Conservation (phyloP, 2,888 invertebrate species). For the Acronicta aceris region DNA sequence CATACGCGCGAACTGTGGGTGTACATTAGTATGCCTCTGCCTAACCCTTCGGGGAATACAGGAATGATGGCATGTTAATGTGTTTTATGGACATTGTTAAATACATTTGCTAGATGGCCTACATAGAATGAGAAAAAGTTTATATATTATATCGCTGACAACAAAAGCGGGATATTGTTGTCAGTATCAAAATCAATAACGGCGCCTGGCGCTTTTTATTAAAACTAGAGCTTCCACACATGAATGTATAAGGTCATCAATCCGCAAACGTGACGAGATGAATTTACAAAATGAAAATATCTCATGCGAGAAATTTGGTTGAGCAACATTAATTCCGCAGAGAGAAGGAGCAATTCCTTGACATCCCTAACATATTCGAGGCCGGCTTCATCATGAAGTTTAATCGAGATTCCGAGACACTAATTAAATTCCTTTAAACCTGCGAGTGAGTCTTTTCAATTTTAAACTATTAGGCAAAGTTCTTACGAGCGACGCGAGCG, state of each 20-base stretch:
- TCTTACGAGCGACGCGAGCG: slow-evolving; percentile 27
- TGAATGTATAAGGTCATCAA: slow-evolving; percentile 50
- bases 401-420: slow-evolving; percentile 76
- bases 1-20: too few species aligned
- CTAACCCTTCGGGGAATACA: too few species aligned
- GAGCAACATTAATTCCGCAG: slow-evolving; percentile 55
- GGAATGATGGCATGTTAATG: too few species aligned
- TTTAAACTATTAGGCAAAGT: slow-evolving; percentile 58
- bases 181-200: slow-evolving; percentile 37
- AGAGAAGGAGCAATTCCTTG: slow-evolving; percentile 61
- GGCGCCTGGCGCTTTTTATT: slow-evolving; percentile 40
- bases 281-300: slow-evolving; percentile 62
- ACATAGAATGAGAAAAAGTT: background rate
- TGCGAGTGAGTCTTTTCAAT: slow-evolving; percentile 69
- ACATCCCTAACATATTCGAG: slow-evolving; percentile 64
- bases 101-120: too few species aligned
- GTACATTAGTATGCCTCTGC: too few species aligned
- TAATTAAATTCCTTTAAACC: slow-evolving; percentile 82
- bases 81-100: too few species aligned
- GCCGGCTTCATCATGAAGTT: slow-evolving; percentile 69
- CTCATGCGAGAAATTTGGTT: slow-evolving; percentile 50
- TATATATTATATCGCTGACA: background rate
- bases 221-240: slow-evolving; percentile 48
- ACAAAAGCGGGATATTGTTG: slow-evolving; percentile 10
- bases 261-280: slow-evolving; percentile 52